These are phyloP conservation scores for Acleris literana DNA, from an alignment of 2,888 invertebrate genomes.

Conservation along the genomic window DNA sequence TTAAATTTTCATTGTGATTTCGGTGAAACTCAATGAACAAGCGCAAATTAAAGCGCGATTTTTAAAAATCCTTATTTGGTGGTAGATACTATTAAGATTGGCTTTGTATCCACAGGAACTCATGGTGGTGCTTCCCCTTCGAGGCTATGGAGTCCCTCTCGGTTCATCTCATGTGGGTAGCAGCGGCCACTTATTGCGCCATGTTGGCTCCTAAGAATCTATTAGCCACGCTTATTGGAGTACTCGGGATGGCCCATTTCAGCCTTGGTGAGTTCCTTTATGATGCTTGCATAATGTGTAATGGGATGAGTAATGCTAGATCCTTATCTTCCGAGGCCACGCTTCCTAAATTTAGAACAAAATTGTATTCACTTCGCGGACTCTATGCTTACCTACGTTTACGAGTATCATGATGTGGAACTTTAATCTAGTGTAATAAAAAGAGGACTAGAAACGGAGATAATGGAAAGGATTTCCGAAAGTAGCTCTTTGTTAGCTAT, in stretches of 20 bases:
- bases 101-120: slow-evolving; percentile 82
- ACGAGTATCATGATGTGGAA: no score
- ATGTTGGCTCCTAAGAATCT: slow-evolving; percentile 92
- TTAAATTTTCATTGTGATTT: no score
- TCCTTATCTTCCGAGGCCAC: neutral
- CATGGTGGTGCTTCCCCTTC: slow-evolving; percentile 95
- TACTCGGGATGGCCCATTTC: slow-evolving; percentile 94
- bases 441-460: no score
- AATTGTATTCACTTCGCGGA: neutral
- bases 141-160: slow-evolving; percentile 94
- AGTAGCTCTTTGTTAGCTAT: no score
- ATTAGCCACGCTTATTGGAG: slow-evolving; percentile 93
- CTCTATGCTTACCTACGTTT: no score
- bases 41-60: no score
- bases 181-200: slow-evolving; percentile 94
- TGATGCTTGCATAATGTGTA: slow-evolving; percentile 27
- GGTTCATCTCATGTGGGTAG: slow-evolving; percentile 95
- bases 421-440: neutral
- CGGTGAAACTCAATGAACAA: no score
- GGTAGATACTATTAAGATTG: neutral
- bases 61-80: no score
- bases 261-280: slow-evolving; percentile 86
- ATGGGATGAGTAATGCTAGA: slow-evolving; percentile 16
- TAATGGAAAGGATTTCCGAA: no score
- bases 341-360: neutral